Evolutionary conservation across 2,113 vertebrate genomes (phyloP), one percentile per base, ranked within the genome.

Genomic region (Ascaphus truei): DNA sequence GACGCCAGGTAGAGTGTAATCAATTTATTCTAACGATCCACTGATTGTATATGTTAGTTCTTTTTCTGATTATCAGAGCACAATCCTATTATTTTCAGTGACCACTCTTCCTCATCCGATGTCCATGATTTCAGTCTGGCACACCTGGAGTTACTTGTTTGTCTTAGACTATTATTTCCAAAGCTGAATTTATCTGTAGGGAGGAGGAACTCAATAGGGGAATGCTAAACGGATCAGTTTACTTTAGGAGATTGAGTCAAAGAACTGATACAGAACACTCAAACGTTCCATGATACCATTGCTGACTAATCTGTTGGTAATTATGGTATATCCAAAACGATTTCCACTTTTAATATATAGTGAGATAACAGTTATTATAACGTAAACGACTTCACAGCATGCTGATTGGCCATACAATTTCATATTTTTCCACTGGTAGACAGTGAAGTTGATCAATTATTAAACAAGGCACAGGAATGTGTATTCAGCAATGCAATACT

Each of bases 21-120:
- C 90, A 85, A 92, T 93, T 81, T 13, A 76, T 83, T 82, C 77
- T 79, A 91, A 89, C 86, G 63, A 89, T 89, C 87, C 81, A 72
- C 86, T 72, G 77, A 86, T 83, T 86, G 83, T 77, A 86, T n/a
- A 79, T 86, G 88, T 91, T 91, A 79, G 82, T 85, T 75, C 75
- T 77, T 80, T 67, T 65, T 55, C 47, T 68, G 59, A 57, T 76
- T 79, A 81, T 83, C 87, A 91, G 61, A 2, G 55, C 47, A 53
- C 8, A 3, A 18, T 9, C 27, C 51, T 3, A 26, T 13, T 26
- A 22, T 45, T 6, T 18, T 18, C 41, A 5, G 5, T 3, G 2
- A 45, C 20, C 41, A 45, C n/a, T 20, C 41, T 18, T 3, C 5
- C n/a, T 18, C n/a, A 5, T 5, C 16, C 15, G 3, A n/a, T 51